phyloP scores from a whole-genome alignment of 2,888 invertebrate genomes.

The Gasteruption jaculator region DNA sequence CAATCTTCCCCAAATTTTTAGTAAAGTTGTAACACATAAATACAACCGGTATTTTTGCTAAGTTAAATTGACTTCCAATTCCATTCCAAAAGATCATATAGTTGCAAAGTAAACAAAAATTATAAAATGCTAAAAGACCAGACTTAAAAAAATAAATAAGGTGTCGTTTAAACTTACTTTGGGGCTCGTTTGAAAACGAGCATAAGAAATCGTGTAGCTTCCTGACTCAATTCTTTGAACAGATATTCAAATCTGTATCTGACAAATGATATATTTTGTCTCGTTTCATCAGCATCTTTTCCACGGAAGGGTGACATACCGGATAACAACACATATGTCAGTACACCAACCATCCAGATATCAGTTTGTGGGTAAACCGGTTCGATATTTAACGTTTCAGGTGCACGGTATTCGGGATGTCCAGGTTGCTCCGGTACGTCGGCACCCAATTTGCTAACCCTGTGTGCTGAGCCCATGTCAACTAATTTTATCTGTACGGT shows the following conservation, averaged over 20 bases:
- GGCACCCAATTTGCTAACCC: constrained; percentile 74
- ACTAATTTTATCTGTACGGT: constrained; percentile 84
- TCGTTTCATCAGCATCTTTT: constrained; percentile 74
- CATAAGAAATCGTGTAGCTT: constrained; percentile 91
- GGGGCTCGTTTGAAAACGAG: constrained; percentile 92
- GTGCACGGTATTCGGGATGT: constrained; percentile 77
- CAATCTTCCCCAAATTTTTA: too few relatives aligned
- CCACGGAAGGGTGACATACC: constrained; percentile 91
- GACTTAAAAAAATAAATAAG: too few relatives aligned
- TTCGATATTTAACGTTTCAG: constrained; percentile 85
- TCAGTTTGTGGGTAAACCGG: constrained; percentile 87
- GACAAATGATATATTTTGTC: constrained; percentile 88
- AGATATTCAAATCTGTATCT: constrained; percentile 91
- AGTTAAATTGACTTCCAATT: too few relatives aligned
- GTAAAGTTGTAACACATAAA: too few relatives aligned
- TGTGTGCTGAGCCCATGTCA: constrained; percentile 85
- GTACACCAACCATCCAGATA: constrained; percentile 92
- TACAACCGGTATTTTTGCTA: too few relatives aligned
- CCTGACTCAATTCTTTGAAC: constrained; percentile 91
- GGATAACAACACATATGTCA: constrained; percentile 88
- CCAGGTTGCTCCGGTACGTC: constrained; percentile 64
- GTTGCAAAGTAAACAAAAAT: not conserved
- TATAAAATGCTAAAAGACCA: not conserved
- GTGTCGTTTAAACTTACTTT: constrained; percentile 61
- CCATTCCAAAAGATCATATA: not conserved